Percentiles rank a stretch among this genome's conserved stretches.
Conservation (phyloP, 2,888 invertebrate genomes). For the Drosophila vallismaia region DNA sequence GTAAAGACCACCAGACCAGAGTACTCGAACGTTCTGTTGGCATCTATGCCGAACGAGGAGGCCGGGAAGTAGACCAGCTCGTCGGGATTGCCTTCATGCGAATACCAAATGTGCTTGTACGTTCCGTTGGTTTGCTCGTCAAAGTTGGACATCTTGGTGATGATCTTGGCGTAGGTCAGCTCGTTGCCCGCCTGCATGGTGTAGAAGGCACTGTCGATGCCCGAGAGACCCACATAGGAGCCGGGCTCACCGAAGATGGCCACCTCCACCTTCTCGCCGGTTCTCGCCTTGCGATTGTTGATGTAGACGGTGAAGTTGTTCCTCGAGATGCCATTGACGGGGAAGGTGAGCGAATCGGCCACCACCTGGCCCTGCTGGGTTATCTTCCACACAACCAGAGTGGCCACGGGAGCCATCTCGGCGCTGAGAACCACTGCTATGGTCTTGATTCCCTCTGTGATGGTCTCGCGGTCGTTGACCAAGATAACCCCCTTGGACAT, state of each 20-base stretch:
- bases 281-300: conserved; percentile 96
- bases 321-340: conserved; percentile 96
- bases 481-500: conserved; percentile 96
- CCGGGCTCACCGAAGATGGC: conserved; percentile 97
- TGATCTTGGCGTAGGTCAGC: conserved; percentile 92
- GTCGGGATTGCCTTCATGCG: conserved; percentile 92
- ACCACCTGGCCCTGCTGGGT: conserved; percentile 93
- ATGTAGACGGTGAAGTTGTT: conserved; percentile 95
- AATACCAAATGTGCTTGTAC: conserved; percentile 92
- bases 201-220: conserved; percentile 94
- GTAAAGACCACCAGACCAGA: conserved; percentile 95
- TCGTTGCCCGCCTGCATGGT: conserved; percentile 97
- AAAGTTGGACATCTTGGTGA: conserved; percentile 94
- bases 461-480: conserved; percentile 92
- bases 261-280: conserved; percentile 96
- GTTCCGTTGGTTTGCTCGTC: conserved; percentile 94
- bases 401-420: conserved; percentile 96
- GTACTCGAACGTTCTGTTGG: conserved; percentile 96
- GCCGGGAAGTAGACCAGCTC: conserved; percentile 94
- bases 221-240: conserved; percentile 96
- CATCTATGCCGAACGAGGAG: conserved; percentile 95
- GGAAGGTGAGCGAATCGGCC: conserved; percentile 97
- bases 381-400: conserved; percentile 94
- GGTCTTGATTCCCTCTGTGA: conserved; percentile 90
- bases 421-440: conserved; percentile 92